phyloP scores from a whole-genome alignment of 2,797 vertebrate genomes.

The Trachops cirrhosus region DNA sequence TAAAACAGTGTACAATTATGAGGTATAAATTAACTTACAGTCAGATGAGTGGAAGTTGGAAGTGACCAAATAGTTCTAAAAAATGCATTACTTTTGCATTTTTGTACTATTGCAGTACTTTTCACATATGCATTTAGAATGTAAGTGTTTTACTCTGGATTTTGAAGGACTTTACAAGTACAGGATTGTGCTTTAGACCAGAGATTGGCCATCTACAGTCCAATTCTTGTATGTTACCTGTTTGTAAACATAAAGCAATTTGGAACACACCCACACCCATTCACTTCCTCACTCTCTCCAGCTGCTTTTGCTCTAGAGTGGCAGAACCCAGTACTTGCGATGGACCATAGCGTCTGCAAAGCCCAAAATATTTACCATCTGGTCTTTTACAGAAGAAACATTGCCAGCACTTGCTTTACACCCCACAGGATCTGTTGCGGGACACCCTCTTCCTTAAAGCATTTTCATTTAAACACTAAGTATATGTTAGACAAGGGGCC shows the following conservation, averaged over 20 bases:
- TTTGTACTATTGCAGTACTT: background rate
- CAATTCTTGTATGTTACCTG: background rate
- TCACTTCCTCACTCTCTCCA: background rate
- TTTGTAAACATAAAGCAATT: background rate
- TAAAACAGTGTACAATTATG: background rate
- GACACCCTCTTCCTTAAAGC: background rate
- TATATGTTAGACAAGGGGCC: background rate
- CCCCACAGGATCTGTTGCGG: background rate
- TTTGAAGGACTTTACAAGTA: background rate
- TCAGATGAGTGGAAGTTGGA: background rate
- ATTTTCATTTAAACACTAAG: background rate
- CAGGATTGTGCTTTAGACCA: background rate
- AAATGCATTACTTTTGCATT: background rate
- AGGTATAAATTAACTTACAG: background rate
- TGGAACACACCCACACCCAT: background rate
- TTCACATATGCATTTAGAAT: background rate
- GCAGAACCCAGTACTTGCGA: background rate
- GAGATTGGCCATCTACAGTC: background rate
- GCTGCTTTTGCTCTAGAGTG: background rate
- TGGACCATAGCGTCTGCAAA: background rate
- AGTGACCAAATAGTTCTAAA: background rate
- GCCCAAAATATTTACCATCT: background rate
- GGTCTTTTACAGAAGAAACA: background rate
- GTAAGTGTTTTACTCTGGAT: background rate
- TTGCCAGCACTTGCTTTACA: background rate